Evolutionary conservation across 2,113 vertebrate species (phyloP), one percentile per base, ranked within the genome.

Genomic region (Raphicerus campestris): DNA sequence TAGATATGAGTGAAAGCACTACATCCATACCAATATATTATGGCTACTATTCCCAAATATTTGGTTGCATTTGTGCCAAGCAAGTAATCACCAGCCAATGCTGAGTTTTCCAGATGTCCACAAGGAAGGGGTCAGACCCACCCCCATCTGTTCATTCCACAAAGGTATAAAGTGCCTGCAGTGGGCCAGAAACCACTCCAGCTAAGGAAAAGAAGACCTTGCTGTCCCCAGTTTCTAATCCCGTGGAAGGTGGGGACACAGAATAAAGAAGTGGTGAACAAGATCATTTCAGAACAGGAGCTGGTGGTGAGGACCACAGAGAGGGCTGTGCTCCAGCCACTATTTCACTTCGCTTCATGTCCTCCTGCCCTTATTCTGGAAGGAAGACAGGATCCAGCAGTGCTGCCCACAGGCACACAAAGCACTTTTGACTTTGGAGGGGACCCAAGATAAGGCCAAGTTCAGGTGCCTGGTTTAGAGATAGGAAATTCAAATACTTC

Each of bases 1-100:
- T 63, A 78, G 58, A 88, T 70, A 73, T 87, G 60, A 95, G 16
- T 47, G 70, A 94, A 87, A 39, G 30, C 5, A 42, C 91, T 66
- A 58, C 8, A 1, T 22, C 53, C 32, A 1, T 84, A 82, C 92
- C n/a, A 5, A 7, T 49, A 22, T 20, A 30, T 22, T 0, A 1
- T 5, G 3, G 75, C 42, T 82, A 92, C 6, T 93, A 53, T 92
- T 96, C 88, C 84, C 3, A 32, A 32, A 95, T 97, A 86, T 97
- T 98, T 93, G 28, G 42, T 81, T 97, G 82, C 49, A 96, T 90
- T 94, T 92, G 80, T 82, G 88, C 85, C 84, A 60, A 86, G 66
- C 75, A 96, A 58, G 0, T 96, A 53, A 28, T 94, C 90, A 93
- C 56, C 82, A 81, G 81, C 63, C 32, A 45, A 61, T 28, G 35